These are phyloP conservation scores for Gambusia affinis DNA, from an alignment of 2,113 vertebrate genomes.

Conservation along the genomic window DNA sequence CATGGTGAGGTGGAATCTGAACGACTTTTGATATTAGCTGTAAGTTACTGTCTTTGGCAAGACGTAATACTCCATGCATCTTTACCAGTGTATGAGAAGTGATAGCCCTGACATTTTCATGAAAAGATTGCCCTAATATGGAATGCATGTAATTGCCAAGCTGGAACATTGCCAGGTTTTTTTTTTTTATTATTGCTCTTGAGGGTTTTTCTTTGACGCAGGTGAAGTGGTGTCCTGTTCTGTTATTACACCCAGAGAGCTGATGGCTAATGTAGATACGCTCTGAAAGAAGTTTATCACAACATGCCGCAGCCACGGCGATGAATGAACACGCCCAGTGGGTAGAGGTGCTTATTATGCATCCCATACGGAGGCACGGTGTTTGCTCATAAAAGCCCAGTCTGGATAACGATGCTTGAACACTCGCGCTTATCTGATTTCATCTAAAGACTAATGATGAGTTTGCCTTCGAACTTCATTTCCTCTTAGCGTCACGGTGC, in stretches of 20 bases:
- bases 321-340: constrained; percentile 68
- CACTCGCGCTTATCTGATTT: constrained; percentile 72
- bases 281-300: constrained; percentile 71
- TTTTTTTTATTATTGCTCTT: constrained; percentile 55
- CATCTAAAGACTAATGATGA: constrained; percentile 74
- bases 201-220: constrained; percentile 57
- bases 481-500: constrained; percentile 55
- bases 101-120: constrained; percentile 57
- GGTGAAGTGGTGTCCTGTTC: constrained; percentile 58
- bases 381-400: constrained; percentile 70
- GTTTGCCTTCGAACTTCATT: constrained; percentile 75
- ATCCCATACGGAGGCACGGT: constrained; percentile 64
- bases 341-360: constrained; percentile 74
- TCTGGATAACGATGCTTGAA: constrained; percentile 76
- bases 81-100: constrained; percentile 43
- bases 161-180: constrained; percentile 39
- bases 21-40: constrained; percentile 35
- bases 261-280: constrained; percentile 67
- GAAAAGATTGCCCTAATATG: constrained; percentile 58
- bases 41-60: constrained; percentile 46
- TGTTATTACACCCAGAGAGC: constrained; percentile 63
- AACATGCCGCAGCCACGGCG: constrained; percentile 50
- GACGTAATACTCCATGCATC: constrained; percentile 43
- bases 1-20: constrained; percentile 28
- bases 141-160: constrained; percentile 58